phyloP scores from a whole-genome alignment of 64 coral and sea anemone species.

The Cladopsammia gracilis region DNA sequence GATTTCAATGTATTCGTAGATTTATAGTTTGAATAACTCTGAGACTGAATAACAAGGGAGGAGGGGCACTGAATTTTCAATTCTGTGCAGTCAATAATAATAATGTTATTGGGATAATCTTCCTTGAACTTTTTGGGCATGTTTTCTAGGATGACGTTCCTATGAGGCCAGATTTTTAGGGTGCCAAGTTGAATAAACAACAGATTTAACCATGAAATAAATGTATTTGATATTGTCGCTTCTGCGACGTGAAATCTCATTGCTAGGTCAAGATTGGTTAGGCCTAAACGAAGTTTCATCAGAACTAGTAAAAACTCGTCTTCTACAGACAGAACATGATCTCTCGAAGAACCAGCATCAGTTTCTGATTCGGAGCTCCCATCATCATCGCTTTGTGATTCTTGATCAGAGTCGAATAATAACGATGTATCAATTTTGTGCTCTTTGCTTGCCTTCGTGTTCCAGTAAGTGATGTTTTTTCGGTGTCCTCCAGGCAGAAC shows the following conservation, averaged over 20 bases:
- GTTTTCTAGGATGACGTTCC: constrained; percentile 48
- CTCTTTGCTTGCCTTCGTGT: constrained; percentile 68
- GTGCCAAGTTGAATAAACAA: constrained; percentile 20
- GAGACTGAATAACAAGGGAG: constrained; percentile 44
- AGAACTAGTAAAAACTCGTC: constrained; percentile 79
- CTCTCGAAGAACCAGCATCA: constrained; percentile 31
- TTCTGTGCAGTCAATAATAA: constrained; percentile 57
- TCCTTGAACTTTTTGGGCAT: constrained; percentile 62
- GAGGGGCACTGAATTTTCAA: constrained; percentile 58
- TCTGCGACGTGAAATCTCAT: constrained; percentile 67
- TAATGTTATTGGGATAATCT: constrained; percentile 60
- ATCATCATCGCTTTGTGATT: constrained; percentile 38
- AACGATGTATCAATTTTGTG: constrained; percentile 34
- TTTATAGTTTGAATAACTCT: constrained; percentile 60
- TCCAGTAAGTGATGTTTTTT: constrained; percentile 76
- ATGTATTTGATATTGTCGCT: constrained; percentile 48
- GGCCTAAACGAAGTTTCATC: constrained; percentile 79
- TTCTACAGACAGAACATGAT: constrained; percentile 57
- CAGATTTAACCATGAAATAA: constrained; percentile 58
- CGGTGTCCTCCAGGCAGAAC: constrained; percentile 34
- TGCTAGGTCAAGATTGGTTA: constrained; percentile 74
- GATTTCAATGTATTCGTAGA: constrained; percentile 47
- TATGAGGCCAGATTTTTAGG: constrained; percentile 75
- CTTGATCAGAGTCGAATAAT: constrained; percentile 60
- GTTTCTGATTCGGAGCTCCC: neutral